Conservation (phyloP, 2,888 invertebrate species). For the Cinara cedri region DNA sequence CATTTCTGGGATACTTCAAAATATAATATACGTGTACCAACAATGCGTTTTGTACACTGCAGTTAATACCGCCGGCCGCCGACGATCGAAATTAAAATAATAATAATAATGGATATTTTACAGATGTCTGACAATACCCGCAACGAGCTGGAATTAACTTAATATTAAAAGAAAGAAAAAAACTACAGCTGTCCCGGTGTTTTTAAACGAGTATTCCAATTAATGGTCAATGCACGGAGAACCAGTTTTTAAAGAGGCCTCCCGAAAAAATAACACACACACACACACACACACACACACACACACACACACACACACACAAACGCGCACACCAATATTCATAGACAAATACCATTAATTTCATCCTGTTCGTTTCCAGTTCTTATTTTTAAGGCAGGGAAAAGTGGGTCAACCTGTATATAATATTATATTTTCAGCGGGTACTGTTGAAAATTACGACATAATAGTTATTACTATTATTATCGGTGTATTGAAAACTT, state of each 20-base stretch:
- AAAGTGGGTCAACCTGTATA: slow-evolving; percentile 36
- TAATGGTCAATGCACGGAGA: slow-evolving; percentile 46
- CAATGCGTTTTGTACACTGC: neutral
- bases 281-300: slow-evolving; percentile 17
- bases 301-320: slow-evolving; percentile 34
- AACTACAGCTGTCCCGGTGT: slow-evolving; percentile 20
- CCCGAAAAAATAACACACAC: slow-evolving; percentile 50
- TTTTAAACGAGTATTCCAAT: slow-evolving; percentile 55
- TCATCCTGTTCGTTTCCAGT: slow-evolving; percentile 54
- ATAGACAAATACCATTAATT: slow-evolving; percentile 55
- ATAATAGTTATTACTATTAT: neutral
- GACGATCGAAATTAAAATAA: neutral
- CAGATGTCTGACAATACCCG: neutral
- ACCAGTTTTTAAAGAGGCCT: slow-evolving; percentile 55
- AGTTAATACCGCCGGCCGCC: neutral
- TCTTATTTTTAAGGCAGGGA: slow-evolving; percentile 23
- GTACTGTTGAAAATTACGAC: slow-evolving; percentile 43
- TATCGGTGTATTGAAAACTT: slow-evolving; percentile 28
- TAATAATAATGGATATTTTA: slow-evolving; percentile 10
- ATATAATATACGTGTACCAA: neutral
- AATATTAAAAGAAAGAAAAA: slow-evolving; percentile 2
- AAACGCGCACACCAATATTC: slow-evolving; percentile 33
- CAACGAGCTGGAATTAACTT: slow-evolving; percentile 9
- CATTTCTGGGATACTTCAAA: neutral
- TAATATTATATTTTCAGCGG: slow-evolving; percentile 10